Conservation (phyloP, 1,140 invertebrate genomes). For the Heliothis subflexa region DNA sequence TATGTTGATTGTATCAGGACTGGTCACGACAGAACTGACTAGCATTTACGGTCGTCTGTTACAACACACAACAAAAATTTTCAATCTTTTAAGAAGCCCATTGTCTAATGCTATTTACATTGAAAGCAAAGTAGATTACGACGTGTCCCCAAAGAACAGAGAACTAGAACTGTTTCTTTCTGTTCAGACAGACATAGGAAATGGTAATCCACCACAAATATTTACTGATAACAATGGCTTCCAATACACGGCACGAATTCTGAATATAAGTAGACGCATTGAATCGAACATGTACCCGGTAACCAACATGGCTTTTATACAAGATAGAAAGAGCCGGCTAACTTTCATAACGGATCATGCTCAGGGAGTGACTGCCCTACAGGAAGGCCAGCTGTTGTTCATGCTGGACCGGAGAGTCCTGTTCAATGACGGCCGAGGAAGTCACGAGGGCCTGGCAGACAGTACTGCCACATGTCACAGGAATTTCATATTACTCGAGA, state of each 20-base stretch:
- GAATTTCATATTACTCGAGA: constrained; percentile 94
- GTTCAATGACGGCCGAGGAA: constrained; percentile 94
- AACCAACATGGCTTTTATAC: constrained; percentile 93
- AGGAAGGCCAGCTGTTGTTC: constrained; percentile 94
- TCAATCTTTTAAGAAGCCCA: constrained; percentile 86
- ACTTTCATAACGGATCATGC: constrained; percentile 94
- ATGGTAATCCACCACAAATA: constrained; percentile 90
- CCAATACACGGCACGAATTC: constrained; percentile 82
- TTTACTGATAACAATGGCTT: constrained; percentile 96
- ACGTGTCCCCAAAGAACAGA: constrained; percentile 89
- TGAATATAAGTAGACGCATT: constrained; percentile 84
- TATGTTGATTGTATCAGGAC: constrained; percentile 91
- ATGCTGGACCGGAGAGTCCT: constrained; percentile 95
- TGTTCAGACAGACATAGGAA: constrained; percentile 90
- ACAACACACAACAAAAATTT: constrained; percentile 90
- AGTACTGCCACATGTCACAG: constrained; percentile 92
- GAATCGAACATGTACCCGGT: constrained; percentile 97
- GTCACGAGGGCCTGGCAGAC: constrained; percentile 96
- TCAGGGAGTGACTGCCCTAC: constrained; percentile 93
- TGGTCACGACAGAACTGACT: constrained; percentile 90
- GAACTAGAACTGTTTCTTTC: constrained; percentile 95
- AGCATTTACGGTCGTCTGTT: constrained; percentile 90
- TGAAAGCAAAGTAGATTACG: constrained; percentile 91
- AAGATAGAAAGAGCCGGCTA: constrained; percentile 91
- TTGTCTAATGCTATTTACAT: constrained; percentile 89